Percentiles rank a stretch among this genome's conserved stretches.
Evolutionary conservation across 2,113 vertebrate species (phyloP).

Genomic region (Gambusia affinis): DNA sequence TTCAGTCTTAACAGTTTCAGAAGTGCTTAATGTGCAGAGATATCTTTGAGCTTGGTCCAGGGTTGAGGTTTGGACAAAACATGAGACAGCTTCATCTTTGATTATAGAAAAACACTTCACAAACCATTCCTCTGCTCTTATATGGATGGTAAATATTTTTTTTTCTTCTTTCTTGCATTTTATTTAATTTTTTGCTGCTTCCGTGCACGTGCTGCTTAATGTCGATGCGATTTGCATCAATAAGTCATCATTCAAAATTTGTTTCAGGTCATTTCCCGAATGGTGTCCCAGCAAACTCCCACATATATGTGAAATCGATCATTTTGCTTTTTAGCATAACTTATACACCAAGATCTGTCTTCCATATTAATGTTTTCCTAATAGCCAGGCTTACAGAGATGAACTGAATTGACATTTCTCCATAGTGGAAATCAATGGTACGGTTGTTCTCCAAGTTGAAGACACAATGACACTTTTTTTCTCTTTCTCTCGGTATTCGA

Average conservation of each 20-base stretch:
- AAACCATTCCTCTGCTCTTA: not conserved
- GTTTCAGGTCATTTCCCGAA: conserved; percentile 39
- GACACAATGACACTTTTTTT: not conserved
- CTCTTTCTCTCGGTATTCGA: not conserved
- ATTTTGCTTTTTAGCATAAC: conserved; percentile 35
- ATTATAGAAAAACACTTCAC: not conserved
- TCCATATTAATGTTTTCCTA: conserved; percentile 48
- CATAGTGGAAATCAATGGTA: conserved; percentile 31
- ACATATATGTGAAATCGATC: conserved; percentile 59
- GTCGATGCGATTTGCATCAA: conserved; percentile 30
- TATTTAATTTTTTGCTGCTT: conserved; percentile 12
- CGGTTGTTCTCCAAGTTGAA: not conserved
- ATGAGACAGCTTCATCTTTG: conserved; percentile 32
- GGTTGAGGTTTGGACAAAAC: conserved; percentile 3
- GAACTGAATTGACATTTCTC: conserved; percentile 3
- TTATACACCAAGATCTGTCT: conserved; percentile 44
- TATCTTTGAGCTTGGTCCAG: conserved; percentile 11
- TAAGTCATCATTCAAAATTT: conserved; percentile 42
- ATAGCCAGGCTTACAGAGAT: conserved; percentile 22
- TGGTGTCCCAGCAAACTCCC: conserved; percentile 19
- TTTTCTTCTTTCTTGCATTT: conserved; percentile 15
- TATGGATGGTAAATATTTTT: conserved; percentile 8
- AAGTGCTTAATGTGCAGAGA: conserved; percentile 9
- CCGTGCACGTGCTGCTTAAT: conserved; percentile 10
- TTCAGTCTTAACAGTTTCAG: conserved; percentile 9